phyloP scores from a whole-genome alignment of 1,140 invertebrate genomes.

The Apis florea region DNA sequence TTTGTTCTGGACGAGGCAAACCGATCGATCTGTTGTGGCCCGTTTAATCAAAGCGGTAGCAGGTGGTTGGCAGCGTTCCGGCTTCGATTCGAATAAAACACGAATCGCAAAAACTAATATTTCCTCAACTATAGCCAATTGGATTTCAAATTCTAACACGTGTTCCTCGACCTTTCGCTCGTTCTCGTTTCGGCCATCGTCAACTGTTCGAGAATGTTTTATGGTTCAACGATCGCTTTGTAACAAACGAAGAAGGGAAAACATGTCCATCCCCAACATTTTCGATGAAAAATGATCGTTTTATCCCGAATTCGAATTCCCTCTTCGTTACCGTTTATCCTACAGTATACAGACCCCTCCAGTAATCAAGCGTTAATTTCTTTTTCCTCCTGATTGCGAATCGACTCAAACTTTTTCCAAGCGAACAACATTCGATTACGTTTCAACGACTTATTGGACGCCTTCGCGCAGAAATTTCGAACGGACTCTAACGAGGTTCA shows the following conservation, averaged over 20 bases:
- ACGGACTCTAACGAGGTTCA: neutral
- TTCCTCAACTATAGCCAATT: conserved; percentile 9
- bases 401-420: neutral
- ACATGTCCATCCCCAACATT: too few relatives aligned
- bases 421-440: neutral
- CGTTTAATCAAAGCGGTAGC: conserved; percentile 46
- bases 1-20: conserved; percentile 12
- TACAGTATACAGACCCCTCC: too few relatives aligned
- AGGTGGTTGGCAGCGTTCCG: conserved; percentile 51
- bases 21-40: conserved; percentile 43
- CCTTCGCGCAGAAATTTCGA: conserved; percentile 12
- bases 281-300: neutral
- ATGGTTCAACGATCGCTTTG: neutral
- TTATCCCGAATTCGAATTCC: neutral
- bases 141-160: neutral
- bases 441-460: neutral
- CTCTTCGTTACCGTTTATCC: too few relatives aligned
- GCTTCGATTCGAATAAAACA: conserved; percentile 12
- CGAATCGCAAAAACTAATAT: neutral
- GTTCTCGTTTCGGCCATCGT: neutral
- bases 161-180: neutral
- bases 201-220: neutral
- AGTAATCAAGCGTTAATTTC: conserved; percentile 16
- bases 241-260: neutral
- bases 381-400: conserved; percentile 14